Evolutionary conservation across 2,113 vertebrate species (phyloP).

Genomic region (Gopherus flavomarginatus): DNA sequence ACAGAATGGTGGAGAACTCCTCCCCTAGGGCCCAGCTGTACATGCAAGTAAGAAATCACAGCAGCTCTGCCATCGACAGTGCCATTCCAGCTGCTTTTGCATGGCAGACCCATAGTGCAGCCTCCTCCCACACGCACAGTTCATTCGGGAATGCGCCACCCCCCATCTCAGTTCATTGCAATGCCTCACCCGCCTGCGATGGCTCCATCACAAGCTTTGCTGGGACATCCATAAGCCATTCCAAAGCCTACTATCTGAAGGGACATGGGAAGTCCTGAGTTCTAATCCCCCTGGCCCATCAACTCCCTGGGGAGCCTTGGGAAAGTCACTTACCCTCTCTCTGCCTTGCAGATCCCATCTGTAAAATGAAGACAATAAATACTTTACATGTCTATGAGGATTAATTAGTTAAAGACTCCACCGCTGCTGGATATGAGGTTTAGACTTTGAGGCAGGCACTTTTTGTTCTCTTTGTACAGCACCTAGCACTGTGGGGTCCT

Average conservation of each 20-base stretch:
- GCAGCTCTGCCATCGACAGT: slow-evolving; percentile 45
- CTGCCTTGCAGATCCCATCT: accelerated
- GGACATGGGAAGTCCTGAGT: accelerated
- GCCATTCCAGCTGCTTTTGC: slow-evolving; percentile 66
- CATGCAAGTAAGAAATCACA: slow-evolving; percentile 89
- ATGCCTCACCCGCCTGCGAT: background rate
- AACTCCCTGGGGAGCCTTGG: background rate
- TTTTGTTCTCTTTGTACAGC: background rate
- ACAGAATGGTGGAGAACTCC: slow-evolving; percentile 89
- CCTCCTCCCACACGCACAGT: background rate
- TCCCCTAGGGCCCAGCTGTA: slow-evolving; percentile 89
- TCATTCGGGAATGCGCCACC: slow-evolving; percentile 51
- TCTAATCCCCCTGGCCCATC: background rate
- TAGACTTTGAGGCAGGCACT: background rate
- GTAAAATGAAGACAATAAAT: background rate
- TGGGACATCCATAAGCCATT: slow-evolving; percentile 54
- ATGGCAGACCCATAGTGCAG: slow-evolving; percentile 38
- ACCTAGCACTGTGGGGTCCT: background rate
- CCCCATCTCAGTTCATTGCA: slow-evolving; percentile 31
- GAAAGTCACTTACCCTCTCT: background rate
- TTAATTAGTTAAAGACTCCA: background rate
- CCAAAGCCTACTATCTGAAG: background rate
- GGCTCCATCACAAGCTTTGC: slow-evolving; percentile 62
- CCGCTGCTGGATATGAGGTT: background rate
- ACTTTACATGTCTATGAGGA: background rate